phyloP scores from a whole-genome alignment of 2,797 vertebrate genomes.

The Periparus ater region DNA sequence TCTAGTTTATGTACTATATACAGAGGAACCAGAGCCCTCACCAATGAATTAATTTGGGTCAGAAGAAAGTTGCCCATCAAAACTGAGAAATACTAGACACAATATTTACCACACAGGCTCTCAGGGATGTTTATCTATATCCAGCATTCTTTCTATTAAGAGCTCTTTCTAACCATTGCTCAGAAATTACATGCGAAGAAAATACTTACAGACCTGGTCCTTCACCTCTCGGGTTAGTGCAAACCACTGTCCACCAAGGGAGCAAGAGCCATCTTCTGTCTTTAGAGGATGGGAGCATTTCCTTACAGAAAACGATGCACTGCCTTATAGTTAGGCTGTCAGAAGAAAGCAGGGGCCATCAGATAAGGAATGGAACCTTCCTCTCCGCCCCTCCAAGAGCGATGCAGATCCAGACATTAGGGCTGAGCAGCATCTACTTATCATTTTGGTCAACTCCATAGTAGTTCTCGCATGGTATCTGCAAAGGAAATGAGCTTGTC shows the following conservation, averaged over 20 bases:
- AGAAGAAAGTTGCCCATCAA: background rate
- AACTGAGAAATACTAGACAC: background rate
- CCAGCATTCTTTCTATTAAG: background rate
- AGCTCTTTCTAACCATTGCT: background rate
- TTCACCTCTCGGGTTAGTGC: background rate
- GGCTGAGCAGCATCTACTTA: background rate
- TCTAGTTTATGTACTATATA: background rate
- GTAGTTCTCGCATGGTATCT: background rate
- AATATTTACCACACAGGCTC: background rate
- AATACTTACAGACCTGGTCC: background rate
- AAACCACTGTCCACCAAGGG: background rate
- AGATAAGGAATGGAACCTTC: constrained; percentile 13
- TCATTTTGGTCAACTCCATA: background rate
- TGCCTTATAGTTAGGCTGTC: background rate
- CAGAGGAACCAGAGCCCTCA: background rate
- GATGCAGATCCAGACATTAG: accelerated
- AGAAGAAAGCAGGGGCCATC: background rate
- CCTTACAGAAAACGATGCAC: background rate
- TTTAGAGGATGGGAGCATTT: background rate
- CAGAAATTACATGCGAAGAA: background rate
- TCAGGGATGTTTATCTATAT: background rate
- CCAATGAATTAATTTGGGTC: background rate
- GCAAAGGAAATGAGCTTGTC: background rate
- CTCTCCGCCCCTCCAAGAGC: background rate
- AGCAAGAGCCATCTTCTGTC: background rate